Evolutionary conservation across 2,888 invertebrate genomes (phyloP), one percentile per base, ranked within the genome.

Genomic region (Strigamia transsilvanica): DNA sequence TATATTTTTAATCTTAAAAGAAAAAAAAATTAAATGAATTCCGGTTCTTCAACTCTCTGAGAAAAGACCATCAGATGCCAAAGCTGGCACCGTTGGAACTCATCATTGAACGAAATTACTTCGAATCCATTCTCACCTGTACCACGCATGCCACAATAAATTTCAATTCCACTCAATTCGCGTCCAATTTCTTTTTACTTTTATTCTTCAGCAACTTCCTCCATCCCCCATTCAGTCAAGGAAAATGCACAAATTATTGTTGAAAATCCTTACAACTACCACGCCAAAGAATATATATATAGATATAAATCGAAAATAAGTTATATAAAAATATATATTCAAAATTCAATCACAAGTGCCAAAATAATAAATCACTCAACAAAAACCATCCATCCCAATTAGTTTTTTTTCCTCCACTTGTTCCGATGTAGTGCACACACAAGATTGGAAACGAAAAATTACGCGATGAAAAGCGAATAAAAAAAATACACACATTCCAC

Each of bases 51-150:
- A 73, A 73, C 15, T 32, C 73, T 27, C 12, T 32, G 73, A 73
- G 73, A 73, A 73, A 73, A 73, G 73, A 73, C 73, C 73, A 73
- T 73, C 73, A 73, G 73, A 27, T 73, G 73, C 73, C 73, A 73
- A 73, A 73, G 73, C 73, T 73, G 32, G 73, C 73, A 27, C 27
- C 32, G 73, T n/a, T 73, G 73, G 32, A 73, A 73, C 73, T 73
- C 73, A 73, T 73, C 73, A 73, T 73, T 32, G 73, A 73, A 32
- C 73, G 73, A 73, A 73, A 73, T 73, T 73, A 73, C 73, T 73
- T 73, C 73, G 73, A 73, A 73, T 73, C 73, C 73, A 73, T 73
- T 73, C 73, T 73, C 73, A 73, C 73, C 73, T 73, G 73, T 73
- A 73, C 73, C 73, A 73, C 73, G 73, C 73, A 73, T 73, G 73